Percentiles rank a stretch among this genome's conserved stretches.
phyloP scores from a whole-genome alignment of 2,113 vertebrate species.

The Amphilophus citrinellus region DNA sequence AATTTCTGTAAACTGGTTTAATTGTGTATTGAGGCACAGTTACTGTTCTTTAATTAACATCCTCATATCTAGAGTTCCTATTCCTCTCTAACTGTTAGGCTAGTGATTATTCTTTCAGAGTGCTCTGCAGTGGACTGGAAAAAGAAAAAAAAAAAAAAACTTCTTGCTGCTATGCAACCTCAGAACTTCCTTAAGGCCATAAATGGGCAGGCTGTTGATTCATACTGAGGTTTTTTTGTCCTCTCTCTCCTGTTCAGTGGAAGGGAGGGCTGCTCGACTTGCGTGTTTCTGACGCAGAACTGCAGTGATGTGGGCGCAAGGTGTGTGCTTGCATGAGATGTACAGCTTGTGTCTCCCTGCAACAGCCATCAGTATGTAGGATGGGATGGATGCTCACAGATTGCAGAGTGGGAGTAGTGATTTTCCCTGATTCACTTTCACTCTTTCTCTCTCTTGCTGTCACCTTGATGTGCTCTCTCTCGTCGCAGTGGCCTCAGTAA shows the following conservation, averaged over 20 bases:
- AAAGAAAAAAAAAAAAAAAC: conserved; percentile 3
- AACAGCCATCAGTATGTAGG: conserved; percentile 64
- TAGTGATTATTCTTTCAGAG: conserved; percentile 31
- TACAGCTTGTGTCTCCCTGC: conserved; percentile 61
- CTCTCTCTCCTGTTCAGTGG: conserved; percentile 35
- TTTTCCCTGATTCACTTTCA: conserved; percentile 65
- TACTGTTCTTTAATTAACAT: background rate
- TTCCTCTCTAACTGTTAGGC: background rate
- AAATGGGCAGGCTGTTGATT: conserved; percentile 78
- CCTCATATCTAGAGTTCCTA: background rate
- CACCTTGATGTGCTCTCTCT: conserved; percentile 29
- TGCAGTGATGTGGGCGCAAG: conserved; percentile 73
- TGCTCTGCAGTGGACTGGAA: conserved; percentile 10
- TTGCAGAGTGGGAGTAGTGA: conserved; percentile 76
- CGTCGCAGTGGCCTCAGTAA: conserved; percentile 21
- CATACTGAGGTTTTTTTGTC: conserved; percentile 57
- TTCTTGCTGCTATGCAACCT: conserved; percentile 74
- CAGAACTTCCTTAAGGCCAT: conserved; percentile 72
- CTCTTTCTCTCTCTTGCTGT: conserved; percentile 15
- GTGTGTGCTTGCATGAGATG: conserved; percentile 64
- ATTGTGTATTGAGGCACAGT: background rate
- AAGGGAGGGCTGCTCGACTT: conserved; percentile 68
- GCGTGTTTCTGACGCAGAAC: conserved; percentile 80
- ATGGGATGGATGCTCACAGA: conserved; percentile 72
- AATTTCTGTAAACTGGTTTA: conserved; percentile 8